These are phyloP conservation scores for Brachionus sp. DNA, from an alignment of 1,140 invertebrate species.

Conservation along the genomic window DNA sequence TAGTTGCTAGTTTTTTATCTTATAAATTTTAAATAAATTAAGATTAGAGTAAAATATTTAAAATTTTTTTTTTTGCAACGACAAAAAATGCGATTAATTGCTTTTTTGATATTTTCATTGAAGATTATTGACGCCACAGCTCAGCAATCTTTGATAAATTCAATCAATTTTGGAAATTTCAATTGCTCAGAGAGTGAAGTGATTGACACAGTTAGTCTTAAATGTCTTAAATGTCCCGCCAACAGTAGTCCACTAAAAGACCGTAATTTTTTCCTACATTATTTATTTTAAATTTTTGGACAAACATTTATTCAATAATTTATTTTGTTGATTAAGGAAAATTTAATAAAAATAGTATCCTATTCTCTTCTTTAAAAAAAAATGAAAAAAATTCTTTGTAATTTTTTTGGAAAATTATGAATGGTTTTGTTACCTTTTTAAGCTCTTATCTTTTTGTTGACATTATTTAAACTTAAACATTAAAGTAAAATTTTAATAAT, in stretches of 20 bases:
- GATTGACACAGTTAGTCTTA: not conserved
- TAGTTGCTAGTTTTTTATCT: not conserved
- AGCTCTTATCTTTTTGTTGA: too few species aligned
- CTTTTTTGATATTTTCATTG: not conserved
- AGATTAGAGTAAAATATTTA: not conserved
- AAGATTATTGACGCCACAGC: not conserved
- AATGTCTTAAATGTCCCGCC: not conserved
- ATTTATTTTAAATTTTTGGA: too few species aligned
- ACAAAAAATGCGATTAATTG: not conserved
- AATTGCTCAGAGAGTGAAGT: not conserved
- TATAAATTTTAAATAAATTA: not conserved
- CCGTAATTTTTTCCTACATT: too few species aligned
- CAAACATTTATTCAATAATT: too few species aligned
- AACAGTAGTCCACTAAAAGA: not conserved
- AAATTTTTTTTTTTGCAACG: not conserved
- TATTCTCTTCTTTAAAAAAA: too few species aligned
- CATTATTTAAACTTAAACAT: too few species aligned
- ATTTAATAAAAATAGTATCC: too few species aligned
- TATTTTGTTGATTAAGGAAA: too few species aligned
- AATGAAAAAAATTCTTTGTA: too few species aligned
- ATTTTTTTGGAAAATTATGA: too few species aligned
- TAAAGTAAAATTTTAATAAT: too few species aligned
- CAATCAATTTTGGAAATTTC: not conserved
- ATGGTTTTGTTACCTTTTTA: too few species aligned
- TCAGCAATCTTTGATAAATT: not conserved